phyloP scores from a whole-genome alignment of 2,113 vertebrate species.

The Choloepus hoffmanni region DNA sequence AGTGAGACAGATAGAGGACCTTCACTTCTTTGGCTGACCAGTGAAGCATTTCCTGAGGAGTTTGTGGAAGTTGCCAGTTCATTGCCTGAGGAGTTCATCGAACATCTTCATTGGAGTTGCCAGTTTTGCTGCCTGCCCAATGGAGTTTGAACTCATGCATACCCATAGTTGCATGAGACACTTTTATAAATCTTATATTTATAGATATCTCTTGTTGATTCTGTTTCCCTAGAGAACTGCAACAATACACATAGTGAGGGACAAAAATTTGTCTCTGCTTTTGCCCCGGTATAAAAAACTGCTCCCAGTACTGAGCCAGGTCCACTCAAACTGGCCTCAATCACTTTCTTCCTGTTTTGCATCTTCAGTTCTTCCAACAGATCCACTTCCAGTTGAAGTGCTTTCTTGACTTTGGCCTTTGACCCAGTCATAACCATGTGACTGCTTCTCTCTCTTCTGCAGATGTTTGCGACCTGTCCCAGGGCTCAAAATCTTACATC shows the following conservation, averaged over 20 bases:
- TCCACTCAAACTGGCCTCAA: conserved; percentile 89
- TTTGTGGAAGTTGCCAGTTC: too few relatives aligned
- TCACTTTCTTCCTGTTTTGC: conserved; percentile 89
- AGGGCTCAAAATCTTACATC: conserved; percentile 90
- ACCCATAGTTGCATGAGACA: too few relatives aligned
- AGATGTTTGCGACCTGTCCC: conserved; percentile 91
- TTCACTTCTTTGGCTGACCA: too few relatives aligned
- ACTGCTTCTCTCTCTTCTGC: conserved; percentile 89
- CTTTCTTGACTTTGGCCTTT: conserved; percentile 87
- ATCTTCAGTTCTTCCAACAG: conserved; percentile 92
- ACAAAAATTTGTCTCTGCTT: conserved; percentile 90
- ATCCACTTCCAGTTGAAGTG: conserved; percentile 89
- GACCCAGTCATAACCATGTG: conserved; percentile 85
- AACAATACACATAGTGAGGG: conserved; percentile 83
- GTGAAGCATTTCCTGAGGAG: too few relatives aligned
- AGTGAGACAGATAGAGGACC: too few relatives aligned
- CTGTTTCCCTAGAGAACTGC: too few relatives aligned
- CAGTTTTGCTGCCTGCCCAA: too few relatives aligned
- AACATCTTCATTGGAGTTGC: too few relatives aligned
- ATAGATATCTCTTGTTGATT: too few relatives aligned
- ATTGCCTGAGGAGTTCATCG: too few relatives aligned
- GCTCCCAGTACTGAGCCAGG: conserved; percentile 92
- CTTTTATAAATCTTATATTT: too few relatives aligned
- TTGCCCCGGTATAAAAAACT: conserved; percentile 90
- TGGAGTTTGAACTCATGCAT: too few relatives aligned